Evolutionary conservation across 2,113 vertebrate genomes (phyloP).

Genomic region (Myotis davidii): DNA sequence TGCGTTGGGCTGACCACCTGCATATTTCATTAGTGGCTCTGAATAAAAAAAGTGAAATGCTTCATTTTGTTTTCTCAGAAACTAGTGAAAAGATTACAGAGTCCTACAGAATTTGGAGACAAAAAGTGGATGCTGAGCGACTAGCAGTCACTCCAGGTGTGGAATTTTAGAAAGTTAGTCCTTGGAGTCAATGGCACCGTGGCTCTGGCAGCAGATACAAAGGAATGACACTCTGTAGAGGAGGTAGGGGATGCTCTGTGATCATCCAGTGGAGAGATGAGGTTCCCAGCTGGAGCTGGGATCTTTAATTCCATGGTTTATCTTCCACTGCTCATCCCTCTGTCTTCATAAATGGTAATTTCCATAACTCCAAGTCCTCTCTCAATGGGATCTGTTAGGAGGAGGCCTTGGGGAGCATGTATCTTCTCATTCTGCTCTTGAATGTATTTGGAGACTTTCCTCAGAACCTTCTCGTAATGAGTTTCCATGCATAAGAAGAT

Average conservation of each 20-base stretch:
- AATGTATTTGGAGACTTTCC: constrained; percentile 93
- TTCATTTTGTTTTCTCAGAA: constrained; percentile 72
- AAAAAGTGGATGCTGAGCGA: constrained; percentile 83
- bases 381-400: constrained; percentile 93
- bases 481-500: constrained; percentile 98
- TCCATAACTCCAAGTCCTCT: constrained; percentile 94
- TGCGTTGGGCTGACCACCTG: neutral
- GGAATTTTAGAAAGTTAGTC: constrained; percentile 83
- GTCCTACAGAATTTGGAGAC: constrained; percentile 73
- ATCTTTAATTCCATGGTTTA: constrained; percentile 84
- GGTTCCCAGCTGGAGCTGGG: constrained; percentile 77
- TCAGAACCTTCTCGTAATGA: constrained; percentile 98
- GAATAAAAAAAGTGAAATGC: constrained; percentile 64
- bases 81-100: constrained; percentile 69
- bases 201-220: constrained; percentile 86
- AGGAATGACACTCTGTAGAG: constrained; percentile 86
- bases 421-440: constrained; percentile 95
- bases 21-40: constrained; percentile 57
- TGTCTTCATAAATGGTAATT: constrained; percentile 97
- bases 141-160: constrained; percentile 65
- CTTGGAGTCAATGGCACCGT: constrained; percentile 86
- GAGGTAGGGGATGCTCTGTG: constrained; percentile 82
- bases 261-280: constrained; percentile 74
- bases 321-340: constrained; percentile 92
- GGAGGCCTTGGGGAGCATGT: constrained; percentile 92